These are phyloP conservation scores for Brenthis ino DNA, from an alignment of 2,888 invertebrate genomes.

Conservation along the genomic window DNA sequence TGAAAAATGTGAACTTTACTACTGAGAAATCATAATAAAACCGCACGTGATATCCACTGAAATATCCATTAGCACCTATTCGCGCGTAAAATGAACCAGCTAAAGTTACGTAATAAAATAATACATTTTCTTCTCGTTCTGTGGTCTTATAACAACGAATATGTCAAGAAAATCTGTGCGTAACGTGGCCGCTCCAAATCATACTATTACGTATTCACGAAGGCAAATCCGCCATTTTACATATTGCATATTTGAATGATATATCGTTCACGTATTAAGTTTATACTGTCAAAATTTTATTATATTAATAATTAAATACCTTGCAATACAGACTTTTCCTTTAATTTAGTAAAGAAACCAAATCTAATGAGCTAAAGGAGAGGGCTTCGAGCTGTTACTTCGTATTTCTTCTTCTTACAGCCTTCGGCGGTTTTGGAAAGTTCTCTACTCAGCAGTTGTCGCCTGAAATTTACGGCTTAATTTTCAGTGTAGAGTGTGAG, in stretches of 20 bases:
- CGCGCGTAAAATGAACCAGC: conserved; percentile 61
- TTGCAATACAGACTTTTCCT: background rate
- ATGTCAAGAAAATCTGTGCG: conserved; percentile 51
- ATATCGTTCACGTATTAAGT: background rate
- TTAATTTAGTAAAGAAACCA: conserved; percentile 44
- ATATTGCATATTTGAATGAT: conserved; percentile 44
- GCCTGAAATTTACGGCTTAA: conserved; percentile 80
- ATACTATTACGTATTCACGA: conserved; percentile 55
- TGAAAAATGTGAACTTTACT: conserved; percentile 62
- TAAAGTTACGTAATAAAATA: conserved; percentile 59
- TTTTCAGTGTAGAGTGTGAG: conserved; percentile 77
- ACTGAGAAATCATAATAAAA: conserved; percentile 68
- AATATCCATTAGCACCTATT: conserved; percentile 70
- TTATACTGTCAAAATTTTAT: background rate
- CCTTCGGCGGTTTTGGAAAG: conserved; percentile 77
- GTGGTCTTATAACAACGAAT: conserved; percentile 52
- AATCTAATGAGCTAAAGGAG: conserved; percentile 65
- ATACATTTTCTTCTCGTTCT: conserved; percentile 54
- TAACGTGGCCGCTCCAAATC: conserved; percentile 51
- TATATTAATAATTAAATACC: no score
- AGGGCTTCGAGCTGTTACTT: conserved; percentile 52
- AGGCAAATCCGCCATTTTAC: conserved; percentile 45
- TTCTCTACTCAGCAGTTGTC: conserved; percentile 78
- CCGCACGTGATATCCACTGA: conserved; percentile 55
- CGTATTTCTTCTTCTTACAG: conserved; percentile 54